Evolutionary conservation across 1,140 invertebrate species (phyloP).

Genomic region (Pristionchus pacificus): DNA sequence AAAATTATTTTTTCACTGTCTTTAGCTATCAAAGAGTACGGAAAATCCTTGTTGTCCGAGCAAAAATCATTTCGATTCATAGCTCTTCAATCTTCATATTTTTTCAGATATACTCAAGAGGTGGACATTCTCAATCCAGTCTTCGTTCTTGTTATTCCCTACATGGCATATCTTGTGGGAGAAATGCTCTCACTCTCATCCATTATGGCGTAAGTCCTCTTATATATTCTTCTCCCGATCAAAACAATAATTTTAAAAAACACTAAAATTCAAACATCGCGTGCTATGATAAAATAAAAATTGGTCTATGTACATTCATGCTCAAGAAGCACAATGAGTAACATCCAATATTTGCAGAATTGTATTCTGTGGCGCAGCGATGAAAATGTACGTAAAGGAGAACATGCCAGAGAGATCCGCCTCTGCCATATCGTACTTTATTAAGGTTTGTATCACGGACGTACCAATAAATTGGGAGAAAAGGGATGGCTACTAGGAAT

Average conservation of each 20-base stretch:
- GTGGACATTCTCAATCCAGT: conserved; percentile 53
- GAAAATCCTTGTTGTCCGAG: not conserved
- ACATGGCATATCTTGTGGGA: conserved; percentile 43
- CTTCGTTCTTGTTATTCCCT: conserved; percentile 50
- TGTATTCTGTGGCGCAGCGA: conserved; percentile 94
- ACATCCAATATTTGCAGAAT: conserved; percentile 72
- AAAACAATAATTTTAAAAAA: conserved; percentile 15
- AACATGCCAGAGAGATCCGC: conserved; percentile 96
- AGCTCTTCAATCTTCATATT: conserved; percentile 24
- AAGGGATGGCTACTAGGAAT: too few relatives aligned
- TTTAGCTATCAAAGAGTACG: conserved; percentile 2
- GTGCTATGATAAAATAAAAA: too few relatives aligned
- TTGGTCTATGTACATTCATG: not conserved
- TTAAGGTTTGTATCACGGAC: too few relatives aligned
- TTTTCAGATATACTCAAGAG: conserved; percentile 32
- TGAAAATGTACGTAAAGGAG: conserved; percentile 98
- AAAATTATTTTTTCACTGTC: conserved; percentile 26
- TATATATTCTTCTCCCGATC: not conserved
- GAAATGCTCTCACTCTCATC: conserved; percentile 46
- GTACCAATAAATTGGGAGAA: too few relatives aligned
- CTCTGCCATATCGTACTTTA: conserved; percentile 92
- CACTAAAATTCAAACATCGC: too few relatives aligned
- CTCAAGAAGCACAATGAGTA: too few relatives aligned
- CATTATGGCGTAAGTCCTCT: conserved; percentile 45
- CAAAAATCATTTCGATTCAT: conserved; percentile 18